These are phyloP conservation scores for Lepilemur ruficaudatus DNA, from an alignment of 2,797 vertebrate genomes.

Conservation along the genomic window DNA sequence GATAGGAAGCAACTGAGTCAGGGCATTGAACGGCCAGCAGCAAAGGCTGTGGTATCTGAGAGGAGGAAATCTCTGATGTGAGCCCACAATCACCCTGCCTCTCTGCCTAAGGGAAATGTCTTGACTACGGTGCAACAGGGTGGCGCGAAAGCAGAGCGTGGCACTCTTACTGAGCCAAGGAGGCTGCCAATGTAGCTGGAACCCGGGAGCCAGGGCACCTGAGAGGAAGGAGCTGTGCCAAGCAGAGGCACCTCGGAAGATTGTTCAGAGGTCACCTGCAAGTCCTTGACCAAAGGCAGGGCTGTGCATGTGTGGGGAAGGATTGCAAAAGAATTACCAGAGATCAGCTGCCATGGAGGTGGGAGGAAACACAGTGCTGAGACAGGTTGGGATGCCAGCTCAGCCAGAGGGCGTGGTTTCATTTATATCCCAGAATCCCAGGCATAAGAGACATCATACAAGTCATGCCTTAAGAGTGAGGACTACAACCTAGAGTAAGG, in stretches of 20 bases:
- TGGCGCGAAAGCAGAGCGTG: fast-evolving
- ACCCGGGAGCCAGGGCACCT: too few species aligned
- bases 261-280: neutral
- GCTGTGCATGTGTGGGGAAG: neutral
- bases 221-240: neutral
- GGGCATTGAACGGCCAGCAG: neutral
- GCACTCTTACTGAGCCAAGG: too few species aligned
- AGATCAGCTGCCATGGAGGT: neutral
- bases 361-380: neutral
- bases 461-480: neutral
- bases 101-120: neutral
- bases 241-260: neutral
- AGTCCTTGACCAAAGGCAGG: neutral
- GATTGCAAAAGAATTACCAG: too few species aligned
- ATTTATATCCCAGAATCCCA: neutral
- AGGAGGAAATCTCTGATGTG: neutral
- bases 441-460: neutral
- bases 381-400: neutral
- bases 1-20: neutral
- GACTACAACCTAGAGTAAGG: neutral
- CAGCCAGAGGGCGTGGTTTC: neutral
- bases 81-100: neutral
- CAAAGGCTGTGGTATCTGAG: neutral
- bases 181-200: neutral
- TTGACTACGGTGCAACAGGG: fast-evolving